Evolutionary conservation across 30 jellyfish, hydroid and myxozoan species (phyloP).

Genomic region (Turritopsis rubra): DNA sequence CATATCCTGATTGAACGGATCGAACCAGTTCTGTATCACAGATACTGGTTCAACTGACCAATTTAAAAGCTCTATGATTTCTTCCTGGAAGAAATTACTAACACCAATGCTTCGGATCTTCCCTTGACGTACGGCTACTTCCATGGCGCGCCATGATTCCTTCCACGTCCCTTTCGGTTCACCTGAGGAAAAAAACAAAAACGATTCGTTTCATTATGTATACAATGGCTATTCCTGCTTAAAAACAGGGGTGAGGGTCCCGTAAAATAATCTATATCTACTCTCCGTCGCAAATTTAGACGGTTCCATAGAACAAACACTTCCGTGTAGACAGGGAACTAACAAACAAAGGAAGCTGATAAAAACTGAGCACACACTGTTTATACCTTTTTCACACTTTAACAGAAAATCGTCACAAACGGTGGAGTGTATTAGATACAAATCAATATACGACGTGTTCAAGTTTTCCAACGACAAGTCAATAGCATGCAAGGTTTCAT

Average conservation of each 20-base stretch:
- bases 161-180: slow-evolving; percentile 95
- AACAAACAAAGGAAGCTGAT: not conserved
- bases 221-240: too few relatives aligned
- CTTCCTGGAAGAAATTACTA: slow-evolving; percentile 48
- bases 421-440: slow-evolving; percentile 68
- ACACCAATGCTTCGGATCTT: slow-evolving; percentile 83
- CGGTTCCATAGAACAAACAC: too few relatives aligned
- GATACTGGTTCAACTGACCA: slow-evolving; percentile 73
- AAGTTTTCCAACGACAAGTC: slow-evolving; percentile 64
- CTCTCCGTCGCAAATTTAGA: too few relatives aligned
- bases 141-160: slow-evolving; percentile 96
- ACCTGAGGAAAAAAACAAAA: slow-evolving; percentile 26
- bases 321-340: too few relatives aligned
- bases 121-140: slow-evolving; percentile 71
- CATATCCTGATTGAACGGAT: slow-evolving; percentile 74
- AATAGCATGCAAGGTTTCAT: slow-evolving; percentile 75
- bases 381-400: slow-evolving; percentile 60
- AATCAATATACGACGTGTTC: slow-evolving; percentile 59
- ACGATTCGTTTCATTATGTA: too few relatives aligned
- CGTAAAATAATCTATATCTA: too few relatives aligned
- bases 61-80: slow-evolving; percentile 41
- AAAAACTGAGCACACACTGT: too few relatives aligned
- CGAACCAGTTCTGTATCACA: slow-evolving; percentile 94
- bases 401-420: slow-evolving; percentile 79
- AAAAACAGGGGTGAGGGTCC: too few relatives aligned